A percentile compares a stretch with the other conserved stretches of the same genome.
Conservation (phyloP, 2,888 invertebrate species). For the Campopleginae sp. region DNA sequence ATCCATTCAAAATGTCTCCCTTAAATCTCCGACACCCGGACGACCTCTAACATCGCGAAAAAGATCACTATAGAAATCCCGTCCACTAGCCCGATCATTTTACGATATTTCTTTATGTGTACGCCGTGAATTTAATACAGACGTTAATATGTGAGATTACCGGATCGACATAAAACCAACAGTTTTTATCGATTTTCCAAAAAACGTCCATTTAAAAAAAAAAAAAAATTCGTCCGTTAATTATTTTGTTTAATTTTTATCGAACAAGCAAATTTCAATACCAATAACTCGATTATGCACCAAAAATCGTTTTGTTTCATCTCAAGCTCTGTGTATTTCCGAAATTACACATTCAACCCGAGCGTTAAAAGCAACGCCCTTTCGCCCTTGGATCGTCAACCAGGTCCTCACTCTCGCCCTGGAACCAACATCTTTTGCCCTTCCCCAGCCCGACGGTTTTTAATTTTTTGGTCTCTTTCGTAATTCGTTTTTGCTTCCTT, state of each 20-base stretch:
- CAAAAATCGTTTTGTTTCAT: constrained; percentile 3
- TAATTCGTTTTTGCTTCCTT: constrained; percentile 3
- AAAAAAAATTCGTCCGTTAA: too few species aligned
- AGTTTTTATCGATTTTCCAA: too few species aligned
- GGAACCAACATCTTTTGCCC: constrained; percentile 35
- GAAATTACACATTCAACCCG: constrained; percentile 25
- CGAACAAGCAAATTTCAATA: neutral
- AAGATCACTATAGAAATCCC: constrained; percentile 46
- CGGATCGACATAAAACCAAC: too few species aligned
- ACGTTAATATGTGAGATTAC: too few species aligned
- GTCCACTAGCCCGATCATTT: constrained; percentile 56
- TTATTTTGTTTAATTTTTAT: too few species aligned
- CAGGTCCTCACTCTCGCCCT: constrained; percentile 43
- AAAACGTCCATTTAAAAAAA: too few species aligned
- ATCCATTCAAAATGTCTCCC: constrained; percentile 82
- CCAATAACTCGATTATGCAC: neutral
- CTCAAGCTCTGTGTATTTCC: neutral
- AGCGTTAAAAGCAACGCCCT: constrained; percentile 75
- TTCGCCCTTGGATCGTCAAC: constrained; percentile 50
- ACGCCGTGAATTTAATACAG: neutral
- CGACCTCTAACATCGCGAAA: constrained; percentile 75
- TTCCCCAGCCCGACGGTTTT: constrained; percentile 53
- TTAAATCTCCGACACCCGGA: constrained; percentile 78
- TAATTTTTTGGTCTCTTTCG: neutral
- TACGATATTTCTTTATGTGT: constrained; percentile 1